phyloP scores from a whole-genome alignment of 1,140 invertebrate genomes.

The Neocloeon triangulifer region DNA sequence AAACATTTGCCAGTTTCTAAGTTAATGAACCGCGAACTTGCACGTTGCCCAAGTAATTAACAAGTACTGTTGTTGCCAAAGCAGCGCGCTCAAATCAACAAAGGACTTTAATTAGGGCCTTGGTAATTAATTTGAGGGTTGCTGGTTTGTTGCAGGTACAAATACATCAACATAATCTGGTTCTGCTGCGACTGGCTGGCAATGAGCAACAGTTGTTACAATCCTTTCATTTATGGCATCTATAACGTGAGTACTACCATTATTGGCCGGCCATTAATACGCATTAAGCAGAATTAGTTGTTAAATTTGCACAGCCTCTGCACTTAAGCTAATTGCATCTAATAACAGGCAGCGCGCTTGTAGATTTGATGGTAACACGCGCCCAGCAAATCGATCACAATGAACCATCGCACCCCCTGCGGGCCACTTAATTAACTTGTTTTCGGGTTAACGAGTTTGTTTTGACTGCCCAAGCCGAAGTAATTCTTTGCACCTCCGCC shows the following conservation, averaged over 20 bases:
- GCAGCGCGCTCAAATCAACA: no score
- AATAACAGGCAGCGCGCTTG: not conserved
- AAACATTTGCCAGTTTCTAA: no score
- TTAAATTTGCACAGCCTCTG: not conserved
- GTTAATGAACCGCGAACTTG: no score
- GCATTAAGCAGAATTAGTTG: slow-evolving; percentile 1
- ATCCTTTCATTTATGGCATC: slow-evolving; percentile 68
- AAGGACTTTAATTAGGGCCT: no score
- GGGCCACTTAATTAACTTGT: slow-evolving; percentile 1
- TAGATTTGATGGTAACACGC: not conserved
- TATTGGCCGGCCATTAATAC: no score
- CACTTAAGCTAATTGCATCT: not conserved
- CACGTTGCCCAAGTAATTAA: no score
- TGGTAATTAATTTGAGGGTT: no score
- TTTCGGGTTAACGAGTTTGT: slow-evolving; percentile 7
- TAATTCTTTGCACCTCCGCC: no score
- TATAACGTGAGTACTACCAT: slow-evolving; percentile 58
- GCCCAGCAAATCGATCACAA: no score
- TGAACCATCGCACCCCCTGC: not conserved
- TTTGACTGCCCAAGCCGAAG: not conserved
- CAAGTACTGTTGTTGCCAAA: no score
- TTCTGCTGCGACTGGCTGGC: slow-evolving; percentile 69
- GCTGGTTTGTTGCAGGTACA: slow-evolving; percentile 33
- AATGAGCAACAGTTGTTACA: slow-evolving; percentile 70
- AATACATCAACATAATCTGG: slow-evolving; percentile 52